Base-by-base conservation (phyloP, 1,140 invertebrate genomes). In the Nasonia vitripennis region DNA sequence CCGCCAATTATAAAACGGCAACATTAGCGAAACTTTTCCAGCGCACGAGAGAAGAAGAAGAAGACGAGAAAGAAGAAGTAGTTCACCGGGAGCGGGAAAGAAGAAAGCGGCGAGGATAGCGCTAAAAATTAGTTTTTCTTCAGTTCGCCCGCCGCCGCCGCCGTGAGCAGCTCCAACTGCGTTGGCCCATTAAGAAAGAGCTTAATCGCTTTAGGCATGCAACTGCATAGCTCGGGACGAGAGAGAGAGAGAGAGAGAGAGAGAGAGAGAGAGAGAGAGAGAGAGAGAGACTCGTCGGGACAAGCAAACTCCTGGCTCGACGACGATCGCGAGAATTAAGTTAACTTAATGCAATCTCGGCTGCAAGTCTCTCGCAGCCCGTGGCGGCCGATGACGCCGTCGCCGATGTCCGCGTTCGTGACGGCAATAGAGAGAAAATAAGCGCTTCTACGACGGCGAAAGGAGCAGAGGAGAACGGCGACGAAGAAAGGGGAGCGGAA, bases 101-200 rank as follows among this genome's bases (percentile, higher is more conserved):
- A 48, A 23, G 14, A 20, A n/a, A n/a, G n/a, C 1, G 2, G 5
- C 14, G 70, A 62, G 45, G 75, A 79, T 41, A 41, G 77, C 34
- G 27, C 51, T 75, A 73, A 80, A 80, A 85, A 85, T 85, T 62
- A 85, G 78, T 80, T 85, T 84, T 79, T 75, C 77, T 85, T 14
- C 70, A 82, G 71, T 83, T 51, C 9, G 6, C 48, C 11, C 67
- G 27, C 27, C 27, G 27, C 27, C 27, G 27, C 27, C 27, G 27
- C 27, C 27, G 11, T 68, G 7, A 4, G 34, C n/a, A 67, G n/a
- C 9, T 62, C 20, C 23, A 41, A 77, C 48, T 41, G 10, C 0
- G 11, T 62, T 37, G 68, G 48, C 14, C 78, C 68, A 80, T 85
- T 74, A 85, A 27, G 37, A 74, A 80, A 55, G 45, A 78, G 78